Evolutionary conservation across 2,888 invertebrate genomes (phyloP).

Genomic region (Protodeltote pygarga): DNA sequence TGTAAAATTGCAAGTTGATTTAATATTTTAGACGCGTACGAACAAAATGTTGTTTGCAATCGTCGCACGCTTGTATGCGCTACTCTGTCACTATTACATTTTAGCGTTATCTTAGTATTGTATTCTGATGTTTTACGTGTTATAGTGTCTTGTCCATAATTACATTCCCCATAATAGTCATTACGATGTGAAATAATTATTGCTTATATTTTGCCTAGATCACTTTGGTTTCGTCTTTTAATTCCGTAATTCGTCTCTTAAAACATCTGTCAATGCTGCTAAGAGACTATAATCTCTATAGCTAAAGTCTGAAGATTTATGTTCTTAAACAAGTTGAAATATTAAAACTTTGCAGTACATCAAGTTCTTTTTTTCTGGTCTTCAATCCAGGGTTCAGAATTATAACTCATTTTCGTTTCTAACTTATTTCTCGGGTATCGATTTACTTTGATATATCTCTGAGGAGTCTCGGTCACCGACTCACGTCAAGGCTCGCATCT

Average conservation of each 20-base stretch:
- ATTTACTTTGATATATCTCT: slow-evolving; percentile 34
- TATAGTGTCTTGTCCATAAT: slow-evolving; percentile 28
- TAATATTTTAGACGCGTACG: slow-evolving; percentile 62
- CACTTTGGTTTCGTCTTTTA: slow-evolving; percentile 14
- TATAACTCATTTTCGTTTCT: slow-evolving; percentile 40
- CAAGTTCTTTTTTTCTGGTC: slow-evolving; percentile 27
- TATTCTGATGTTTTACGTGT: slow-evolving; percentile 46
- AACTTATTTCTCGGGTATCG: slow-evolving; percentile 41
- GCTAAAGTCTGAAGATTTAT: slow-evolving; percentile 14
- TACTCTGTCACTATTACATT: slow-evolving; percentile 42
- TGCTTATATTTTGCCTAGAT: slow-evolving; percentile 4
- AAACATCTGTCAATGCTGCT: slow-evolving; percentile 16
- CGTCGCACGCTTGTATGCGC: slow-evolving; percentile 42
- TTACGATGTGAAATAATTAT: slow-evolving; percentile 3
- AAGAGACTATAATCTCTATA: slow-evolving; percentile 23
- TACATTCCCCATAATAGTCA: neutral
- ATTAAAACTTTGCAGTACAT: slow-evolving; percentile 20
- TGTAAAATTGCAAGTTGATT: slow-evolving; percentile 56
- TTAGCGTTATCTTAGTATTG: slow-evolving; percentile 45
- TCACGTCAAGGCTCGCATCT: slow-evolving; percentile 40
- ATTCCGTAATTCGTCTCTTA: slow-evolving; percentile 18
- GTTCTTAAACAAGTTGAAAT: slow-evolving; percentile 13
- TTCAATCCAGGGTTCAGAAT: slow-evolving; percentile 27
- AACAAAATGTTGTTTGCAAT: slow-evolving; percentile 52
- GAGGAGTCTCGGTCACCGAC: slow-evolving; percentile 34